phyloP scores from a whole-genome alignment of 2,888 invertebrate species.

The Andrena hattorfiana region DNA sequence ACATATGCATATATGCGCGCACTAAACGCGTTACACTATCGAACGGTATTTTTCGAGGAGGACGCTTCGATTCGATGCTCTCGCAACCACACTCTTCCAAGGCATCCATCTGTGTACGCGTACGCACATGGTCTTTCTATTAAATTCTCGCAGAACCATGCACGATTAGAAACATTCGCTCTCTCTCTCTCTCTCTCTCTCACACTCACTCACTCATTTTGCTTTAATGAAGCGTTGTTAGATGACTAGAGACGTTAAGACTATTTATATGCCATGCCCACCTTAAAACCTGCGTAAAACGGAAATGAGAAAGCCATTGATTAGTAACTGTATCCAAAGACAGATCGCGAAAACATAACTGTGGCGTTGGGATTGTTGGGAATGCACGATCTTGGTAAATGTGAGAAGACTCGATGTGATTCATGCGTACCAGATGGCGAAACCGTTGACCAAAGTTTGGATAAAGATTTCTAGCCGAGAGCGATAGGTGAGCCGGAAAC shows the following conservation, averaged over 20 bases:
- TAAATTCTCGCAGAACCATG: slow-evolving; percentile 68
- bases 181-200: slow-evolving; percentile 3
- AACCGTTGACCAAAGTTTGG: no score
- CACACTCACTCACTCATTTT: slow-evolving; percentile 48
- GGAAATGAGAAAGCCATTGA: slow-evolving; percentile 68
- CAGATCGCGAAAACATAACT: no score
- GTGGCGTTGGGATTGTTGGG: no score
- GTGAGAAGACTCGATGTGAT: no score
- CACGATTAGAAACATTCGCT: slow-evolving; percentile 74
- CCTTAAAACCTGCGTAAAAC: slow-evolving; percentile 78
- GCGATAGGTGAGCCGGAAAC: no score
- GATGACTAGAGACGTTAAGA: slow-evolving; percentile 82
- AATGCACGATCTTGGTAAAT: no score
- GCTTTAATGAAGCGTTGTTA: slow-evolving; percentile 81
- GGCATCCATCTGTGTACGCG: neutral
- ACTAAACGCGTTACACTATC: neutral
- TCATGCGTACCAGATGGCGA: no score
- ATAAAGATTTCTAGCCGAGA: no score
- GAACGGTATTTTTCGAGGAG: neutral
- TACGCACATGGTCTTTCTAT: neutral
- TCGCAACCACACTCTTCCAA: neutral
- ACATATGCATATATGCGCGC: no score
- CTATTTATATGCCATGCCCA: slow-evolving; percentile 76
- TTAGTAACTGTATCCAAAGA: slow-evolving; percentile 58
- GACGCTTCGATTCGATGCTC: slow-evolving; percentile 1